Evolutionary conservation across 2,888 invertebrate species (phyloP), one percentile per base, ranked within the genome.

Genomic region (Tetanocera ferruginea): DNA sequence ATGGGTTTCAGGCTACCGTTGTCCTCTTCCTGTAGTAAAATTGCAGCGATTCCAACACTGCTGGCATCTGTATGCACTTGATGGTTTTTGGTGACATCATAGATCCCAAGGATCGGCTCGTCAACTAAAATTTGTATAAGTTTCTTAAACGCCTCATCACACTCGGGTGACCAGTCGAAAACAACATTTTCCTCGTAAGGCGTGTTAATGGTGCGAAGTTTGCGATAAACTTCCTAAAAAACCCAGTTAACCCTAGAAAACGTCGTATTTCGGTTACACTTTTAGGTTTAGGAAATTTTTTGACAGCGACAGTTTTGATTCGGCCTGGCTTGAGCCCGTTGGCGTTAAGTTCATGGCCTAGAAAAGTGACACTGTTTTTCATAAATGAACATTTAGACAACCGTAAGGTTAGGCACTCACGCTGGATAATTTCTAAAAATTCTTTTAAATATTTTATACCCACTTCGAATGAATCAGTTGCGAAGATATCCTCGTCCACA

Each of bases 1-100:
- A 77, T 77, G 4, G 77, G 70, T 11, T 34, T 69, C 11, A 75
- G 5, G 0, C 11, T 9, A 2, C 57, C 66, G 11, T 70, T n/a
- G 0, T 77, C 69, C 17, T 75, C 52, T 11, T 19, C 28, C 37
- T 81, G 81, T 9, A 78, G 19, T 28, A 81, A 55, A 17, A 81
- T 71, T 51, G 67, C 78, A 17, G 80, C 77, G 14, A 80, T 28
- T 17, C 80, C 80, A 1, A n/a, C n/a, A n/a, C n/a, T n/a, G n/a
- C n/a, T 49, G 51, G 71, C 79, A 34, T 81, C 76, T 1, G 79
- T 78, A 14, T 80, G 80, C 5, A 80, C 60, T n/a, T 81, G 78
- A 19, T 80, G 81, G 11, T 77, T 74, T 31, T 80, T 80, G 11
- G n/a, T n/a, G 9, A 77, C 37, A 57, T 78, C 76, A 60, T 78